Conservation (phyloP, 2,888 invertebrate species). For the Hoplodrina blanda region DNA sequence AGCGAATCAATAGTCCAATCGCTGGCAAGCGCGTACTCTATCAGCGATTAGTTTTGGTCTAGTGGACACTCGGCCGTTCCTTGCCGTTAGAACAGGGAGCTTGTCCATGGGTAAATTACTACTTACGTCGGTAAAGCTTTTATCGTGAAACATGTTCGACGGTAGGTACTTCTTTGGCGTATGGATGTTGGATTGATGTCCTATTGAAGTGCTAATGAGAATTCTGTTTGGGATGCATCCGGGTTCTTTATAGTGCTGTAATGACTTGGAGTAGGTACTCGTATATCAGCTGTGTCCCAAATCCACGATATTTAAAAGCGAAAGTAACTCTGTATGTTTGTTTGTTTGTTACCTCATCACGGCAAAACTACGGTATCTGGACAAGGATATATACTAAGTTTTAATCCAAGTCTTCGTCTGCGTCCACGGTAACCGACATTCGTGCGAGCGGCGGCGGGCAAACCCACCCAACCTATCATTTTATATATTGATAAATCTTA, state of each 20-base stretch:
- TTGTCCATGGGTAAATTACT: slow-evolving; percentile 75
- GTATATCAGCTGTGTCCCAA: too few species aligned
- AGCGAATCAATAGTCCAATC: slow-evolving; percentile 86
- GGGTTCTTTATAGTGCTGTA: neutral
- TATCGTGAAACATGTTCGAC: slow-evolving; percentile 47
- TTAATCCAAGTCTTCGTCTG: too few species aligned
- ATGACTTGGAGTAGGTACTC: neutral
- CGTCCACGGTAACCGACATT: too few species aligned
- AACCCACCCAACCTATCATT: too few species aligned
- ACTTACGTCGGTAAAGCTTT: slow-evolving; percentile 65
- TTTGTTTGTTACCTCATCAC: too few species aligned
- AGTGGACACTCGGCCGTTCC: slow-evolving; percentile 81
- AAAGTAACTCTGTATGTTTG: too few species aligned
- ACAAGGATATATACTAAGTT: too few species aligned
- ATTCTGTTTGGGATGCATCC: slow-evolving; percentile 27
- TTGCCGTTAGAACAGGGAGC: slow-evolving; percentile 73
- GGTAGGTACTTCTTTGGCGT: slow-evolving; percentile 30
- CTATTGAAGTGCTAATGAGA: slow-evolving; percentile 30
- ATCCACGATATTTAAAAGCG: too few species aligned
- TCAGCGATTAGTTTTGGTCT: slow-evolving; percentile 90
- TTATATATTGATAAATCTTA: too few species aligned
- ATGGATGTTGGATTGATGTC: slow-evolving; percentile 9
- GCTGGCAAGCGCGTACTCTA: slow-evolving; percentile 87
- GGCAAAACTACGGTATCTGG: too few species aligned
- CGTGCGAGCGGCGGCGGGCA: too few species aligned